Conservation (phyloP, 2,797 vertebrate genomes). For the Parambassis ranga region DNA sequence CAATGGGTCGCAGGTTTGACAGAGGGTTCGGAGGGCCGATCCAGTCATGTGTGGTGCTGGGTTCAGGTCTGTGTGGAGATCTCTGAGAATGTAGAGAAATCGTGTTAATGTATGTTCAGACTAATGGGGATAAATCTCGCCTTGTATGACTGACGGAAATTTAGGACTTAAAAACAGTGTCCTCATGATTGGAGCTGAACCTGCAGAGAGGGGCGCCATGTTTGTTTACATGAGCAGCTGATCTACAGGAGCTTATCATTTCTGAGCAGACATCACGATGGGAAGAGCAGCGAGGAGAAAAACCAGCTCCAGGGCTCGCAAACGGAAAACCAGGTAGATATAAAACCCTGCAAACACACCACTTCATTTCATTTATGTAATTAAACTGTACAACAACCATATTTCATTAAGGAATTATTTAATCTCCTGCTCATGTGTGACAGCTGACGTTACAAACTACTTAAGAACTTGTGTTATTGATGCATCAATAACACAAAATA, state of each 20-base stretch:
- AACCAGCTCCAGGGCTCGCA: not conserved
- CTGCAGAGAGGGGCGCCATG: not conserved
- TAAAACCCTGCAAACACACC: not conserved
- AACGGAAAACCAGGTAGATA: constrained; percentile 2
- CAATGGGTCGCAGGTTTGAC: constrained; percentile 89
- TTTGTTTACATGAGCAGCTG: not conserved
- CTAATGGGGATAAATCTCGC: too few species aligned
- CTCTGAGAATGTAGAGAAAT: constrained; percentile 56
- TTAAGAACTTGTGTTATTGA: too few species aligned
- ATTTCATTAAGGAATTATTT: too few species aligned
- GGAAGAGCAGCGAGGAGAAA: not conserved
- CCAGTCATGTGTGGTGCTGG: constrained; percentile 87
- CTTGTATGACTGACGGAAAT: too few species aligned
- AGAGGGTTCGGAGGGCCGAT: constrained; percentile 89
- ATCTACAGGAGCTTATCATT: constrained; percentile 29
- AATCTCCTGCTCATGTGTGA: too few species aligned
- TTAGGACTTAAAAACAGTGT: not conserved
- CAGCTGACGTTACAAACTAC: too few species aligned
- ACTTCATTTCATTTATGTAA: too few species aligned
- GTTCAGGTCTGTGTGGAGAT: constrained; percentile 76
- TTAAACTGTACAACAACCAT: too few species aligned
- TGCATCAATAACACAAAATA: too few species aligned
- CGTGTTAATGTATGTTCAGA: too few species aligned
- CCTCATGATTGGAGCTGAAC: not conserved
- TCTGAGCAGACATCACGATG: constrained; percentile 10